Percentiles rank a stretch among this genome's conserved stretches.
These are phyloP conservation scores for Drosophila cognata DNA, from an alignment of 2,888 invertebrate genomes.

Conservation along the genomic window DNA sequence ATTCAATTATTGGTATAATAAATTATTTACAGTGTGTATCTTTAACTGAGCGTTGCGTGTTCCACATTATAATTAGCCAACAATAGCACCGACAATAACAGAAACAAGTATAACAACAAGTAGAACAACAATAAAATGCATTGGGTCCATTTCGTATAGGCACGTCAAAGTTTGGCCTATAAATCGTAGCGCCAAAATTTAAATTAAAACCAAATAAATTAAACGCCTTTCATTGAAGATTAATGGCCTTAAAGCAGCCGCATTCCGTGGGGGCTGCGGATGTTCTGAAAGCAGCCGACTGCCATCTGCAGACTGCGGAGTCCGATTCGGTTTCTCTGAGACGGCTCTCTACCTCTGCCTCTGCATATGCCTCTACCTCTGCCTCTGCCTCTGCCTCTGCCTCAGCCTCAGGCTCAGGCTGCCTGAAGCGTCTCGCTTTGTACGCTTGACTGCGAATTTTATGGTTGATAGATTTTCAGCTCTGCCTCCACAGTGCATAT, in stretches of 20 bases:
- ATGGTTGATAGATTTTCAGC: constrained; percentile 79
- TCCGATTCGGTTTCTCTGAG: constrained; percentile 20
- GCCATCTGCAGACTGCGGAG: constrained; percentile 2
- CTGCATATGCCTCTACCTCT: not conserved
- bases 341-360: not conserved
- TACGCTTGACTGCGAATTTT: constrained; percentile 80
- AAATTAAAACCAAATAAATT: constrained; percentile 82
- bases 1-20: constrained; percentile 2
- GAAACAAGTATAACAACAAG: constrained; percentile 15
- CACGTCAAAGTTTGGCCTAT: constrained; percentile 76
- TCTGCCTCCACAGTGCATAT: constrained; percentile 48
- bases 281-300: not conserved
- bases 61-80: constrained; percentile 71
- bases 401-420: not conserved
- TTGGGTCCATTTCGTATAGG: constrained; percentile 51
- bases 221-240: constrained; percentile 82
- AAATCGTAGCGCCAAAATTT: constrained; percentile 78
- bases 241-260: constrained; percentile 75
- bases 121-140: constrained; percentile 46
- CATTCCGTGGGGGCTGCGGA: constrained; percentile 30
- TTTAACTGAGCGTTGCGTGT: constrained; percentile 63
- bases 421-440: constrained; percentile 63
- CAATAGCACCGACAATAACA: constrained; percentile 24
- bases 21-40: constrained; percentile 48
- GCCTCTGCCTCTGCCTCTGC: not conserved